These are phyloP conservation scores for Teleogryllus occipitalis DNA, from an alignment of 1,140 invertebrate genomes.

Conservation along the genomic window DNA sequence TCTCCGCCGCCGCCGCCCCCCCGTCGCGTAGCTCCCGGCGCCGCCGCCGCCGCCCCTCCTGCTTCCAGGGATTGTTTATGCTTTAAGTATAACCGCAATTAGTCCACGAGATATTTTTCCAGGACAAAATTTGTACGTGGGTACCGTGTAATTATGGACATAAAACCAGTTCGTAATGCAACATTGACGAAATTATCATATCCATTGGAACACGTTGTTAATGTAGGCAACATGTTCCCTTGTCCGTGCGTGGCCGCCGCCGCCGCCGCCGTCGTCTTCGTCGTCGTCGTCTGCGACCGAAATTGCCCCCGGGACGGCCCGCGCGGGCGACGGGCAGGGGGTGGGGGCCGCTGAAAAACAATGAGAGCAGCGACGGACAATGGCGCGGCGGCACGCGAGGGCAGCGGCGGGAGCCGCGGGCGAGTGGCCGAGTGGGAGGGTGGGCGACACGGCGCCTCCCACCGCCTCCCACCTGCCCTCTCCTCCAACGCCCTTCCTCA, in stretches of 20 bases:
- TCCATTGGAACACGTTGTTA: constrained; percentile 1
- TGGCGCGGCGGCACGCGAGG: neutral
- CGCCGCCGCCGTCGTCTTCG: neutral
- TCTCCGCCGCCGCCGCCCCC: too few species aligned
- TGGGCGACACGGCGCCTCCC: too few species aligned
- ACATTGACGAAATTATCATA: constrained; percentile 5
- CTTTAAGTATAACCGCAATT: constrained; percentile 5
- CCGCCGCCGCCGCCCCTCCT: neutral
- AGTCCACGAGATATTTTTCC: neutral
- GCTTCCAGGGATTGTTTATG: constrained; percentile 3
- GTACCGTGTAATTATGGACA: constrained; percentile 4
- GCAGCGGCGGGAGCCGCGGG: neutral
- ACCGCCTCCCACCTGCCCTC: too few species aligned
- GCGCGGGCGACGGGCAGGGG: too few species aligned
- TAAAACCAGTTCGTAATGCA: constrained; percentile 4
- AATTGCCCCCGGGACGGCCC: neutral
- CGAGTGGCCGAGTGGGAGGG: neutral
- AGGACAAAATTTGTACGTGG: constrained; percentile 1
- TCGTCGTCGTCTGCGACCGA: neutral
- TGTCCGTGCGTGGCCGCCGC: neutral
- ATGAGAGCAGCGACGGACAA: neutral
- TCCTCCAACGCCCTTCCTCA: too few species aligned
- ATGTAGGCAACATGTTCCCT: constrained; percentile 3
- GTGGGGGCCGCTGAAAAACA: neutral
- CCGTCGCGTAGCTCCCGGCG: neutral